These are phyloP conservation scores for Philereme vetulata DNA, from an alignment of 2,888 invertebrate species.

Conservation along the genomic window DNA sequence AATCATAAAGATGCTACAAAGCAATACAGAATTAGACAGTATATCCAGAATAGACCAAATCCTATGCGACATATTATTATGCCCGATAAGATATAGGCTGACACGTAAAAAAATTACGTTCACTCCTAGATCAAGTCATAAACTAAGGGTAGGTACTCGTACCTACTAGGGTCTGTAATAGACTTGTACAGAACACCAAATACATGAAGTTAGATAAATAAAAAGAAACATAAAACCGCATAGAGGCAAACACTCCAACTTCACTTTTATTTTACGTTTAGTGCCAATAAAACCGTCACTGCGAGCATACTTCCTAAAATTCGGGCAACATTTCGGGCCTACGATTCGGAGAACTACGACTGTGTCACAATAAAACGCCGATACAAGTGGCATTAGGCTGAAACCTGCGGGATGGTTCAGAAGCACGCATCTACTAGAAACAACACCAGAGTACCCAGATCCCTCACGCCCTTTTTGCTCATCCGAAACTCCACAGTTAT, in stretches of 20 bases:
- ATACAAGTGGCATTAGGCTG: slow-evolving; percentile 79
- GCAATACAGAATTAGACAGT: no score
- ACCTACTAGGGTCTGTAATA: slow-evolving; percentile 26
- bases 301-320: slow-evolving; percentile 70
- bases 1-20: no score
- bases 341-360: slow-evolving; percentile 58
- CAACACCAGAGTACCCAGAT: slow-evolving; percentile 47
- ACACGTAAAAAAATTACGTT: background rate
- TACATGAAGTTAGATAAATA: slow-evolving; percentile 41
- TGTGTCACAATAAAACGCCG: slow-evolving; percentile 79
- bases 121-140: slow-evolving; percentile 21
- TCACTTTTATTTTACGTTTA: slow-evolving; percentile 72
- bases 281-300: slow-evolving; percentile 75
- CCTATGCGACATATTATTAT: no score
- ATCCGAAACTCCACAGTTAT: background rate
- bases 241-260: slow-evolving; percentile 71
- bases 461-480: slow-evolving; percentile 42
- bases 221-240: slow-evolving; percentile 59
- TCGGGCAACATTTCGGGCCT: slow-evolving; percentile 64
- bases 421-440: slow-evolving; percentile 67
- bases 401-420: slow-evolving; percentile 67
- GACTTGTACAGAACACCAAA: slow-evolving; percentile 34
- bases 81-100: no score
- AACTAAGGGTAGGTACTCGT: slow-evolving; percentile 11
- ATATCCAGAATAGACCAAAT: no score